Conservation (phyloP, 2,797 vertebrate species). For the Sphenodon punctatus region DNA sequence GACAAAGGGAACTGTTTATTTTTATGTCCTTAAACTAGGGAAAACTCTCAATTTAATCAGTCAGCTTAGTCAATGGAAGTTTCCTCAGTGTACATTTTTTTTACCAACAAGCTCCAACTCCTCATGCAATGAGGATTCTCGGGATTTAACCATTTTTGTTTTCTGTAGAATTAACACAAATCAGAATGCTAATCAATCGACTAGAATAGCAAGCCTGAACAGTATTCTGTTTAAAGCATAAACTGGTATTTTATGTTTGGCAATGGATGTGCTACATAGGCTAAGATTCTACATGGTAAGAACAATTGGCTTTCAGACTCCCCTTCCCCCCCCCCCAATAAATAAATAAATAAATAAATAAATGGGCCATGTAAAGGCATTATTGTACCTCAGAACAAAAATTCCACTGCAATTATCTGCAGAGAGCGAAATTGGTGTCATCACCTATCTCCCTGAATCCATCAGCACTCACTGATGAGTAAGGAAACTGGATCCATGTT, state of each 20-base stretch:
- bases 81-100: neutral
- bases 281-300: neutral
- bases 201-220: neutral
- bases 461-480: slow-evolving; percentile 41
- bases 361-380: neutral
- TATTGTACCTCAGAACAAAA: slow-evolving; percentile 13
- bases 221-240: neutral
- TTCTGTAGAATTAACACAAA: neutral
- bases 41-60: neutral
- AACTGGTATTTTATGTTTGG: neutral
- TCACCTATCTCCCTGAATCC: slow-evolving; percentile 9
- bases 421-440: neutral
- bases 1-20: neutral
- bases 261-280: neutral
- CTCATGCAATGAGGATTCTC: neutral
- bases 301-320: neutral
- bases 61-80: neutral
- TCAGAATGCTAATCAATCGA: neutral
- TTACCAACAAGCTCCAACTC: neutral
- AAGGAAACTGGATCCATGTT: slow-evolving; percentile 21
- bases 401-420: neutral
- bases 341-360: neutral
- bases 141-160: too few species aligned
- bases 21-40: neutral
- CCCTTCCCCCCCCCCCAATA: too few species aligned